Base-by-base conservation (phyloP, 2,797 vertebrate genomes). In the Sebastes diploproa region DNA sequence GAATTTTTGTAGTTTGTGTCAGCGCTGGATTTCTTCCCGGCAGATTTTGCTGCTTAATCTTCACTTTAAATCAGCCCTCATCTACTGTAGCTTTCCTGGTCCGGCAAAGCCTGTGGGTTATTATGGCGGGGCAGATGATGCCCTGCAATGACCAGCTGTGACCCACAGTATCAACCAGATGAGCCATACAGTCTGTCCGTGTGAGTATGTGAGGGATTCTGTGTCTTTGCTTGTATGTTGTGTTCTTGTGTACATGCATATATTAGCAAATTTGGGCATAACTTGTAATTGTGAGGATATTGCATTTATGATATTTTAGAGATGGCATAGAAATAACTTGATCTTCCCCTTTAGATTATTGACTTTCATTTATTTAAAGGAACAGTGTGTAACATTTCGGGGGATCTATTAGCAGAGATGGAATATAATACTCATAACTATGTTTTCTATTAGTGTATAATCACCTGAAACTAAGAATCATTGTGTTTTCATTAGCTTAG, bases 11-110 rank as follows among this genome's bases (percentile, higher is more conserved):
- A 5, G 65, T 87, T 87, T 81, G 66, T 88, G 79, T 86, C 75
- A 70, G 80, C 20, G 30, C 75, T 90, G 88, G 89, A 90, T 86
- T 89, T 90, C 80, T 88, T 91, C 85, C 90, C 91, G 85, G 77
- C 89, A 88, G 90, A 92, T 92, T 93, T 93, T 84, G 75, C 80
- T 75, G 85, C 79, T 90, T 94, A 95, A 94, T 94, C 89, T 93
- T 89, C 80, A 76, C 71, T 93, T 91, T 91, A 93, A 95, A 93
- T 92, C 91, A 80, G 8, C 75, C 88, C 86, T 94, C 89, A 92
- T 93, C 88, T 87, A 52, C 54, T 23, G 22, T 56, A 80, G 84
- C 77, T 82, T 78, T 82, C 71, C 73, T 66, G 29, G 85, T 87
- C 86, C 75, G 2, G 74, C 80, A 94, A 92, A 92, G 91, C 90